A percentile compares a stretch with the other conserved stretches of the same genome.
phyloP scores from a whole-genome alignment of 2,888 invertebrate genomes.

The Ophion obscuratus region DNA sequence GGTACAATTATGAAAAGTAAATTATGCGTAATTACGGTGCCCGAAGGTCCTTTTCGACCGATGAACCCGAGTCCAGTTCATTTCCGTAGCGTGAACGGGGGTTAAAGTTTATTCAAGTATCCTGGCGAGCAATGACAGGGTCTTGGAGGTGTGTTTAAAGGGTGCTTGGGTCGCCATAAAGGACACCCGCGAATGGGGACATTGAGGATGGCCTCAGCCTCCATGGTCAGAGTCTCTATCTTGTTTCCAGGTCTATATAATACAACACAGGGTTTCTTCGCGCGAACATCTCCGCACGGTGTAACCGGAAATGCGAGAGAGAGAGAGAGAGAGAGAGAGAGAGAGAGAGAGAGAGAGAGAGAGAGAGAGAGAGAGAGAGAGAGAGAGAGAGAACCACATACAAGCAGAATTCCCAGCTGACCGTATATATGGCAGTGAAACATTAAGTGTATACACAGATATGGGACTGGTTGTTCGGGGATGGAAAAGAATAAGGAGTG shows the following conservation, averaged over 20 bases:
- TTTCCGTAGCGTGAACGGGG: background rate
- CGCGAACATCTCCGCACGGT: conserved; percentile 36
- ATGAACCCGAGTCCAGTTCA: background rate
- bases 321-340: conserved; percentile 66
- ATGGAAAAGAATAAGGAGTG: background rate
- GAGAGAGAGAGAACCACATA: background rate
- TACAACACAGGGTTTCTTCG: conserved; percentile 14
- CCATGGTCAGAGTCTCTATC: conserved; percentile 46
- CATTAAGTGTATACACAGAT: conserved; percentile 1
- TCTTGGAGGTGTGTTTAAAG: conserved; percentile 65
- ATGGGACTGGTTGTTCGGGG: background rate
- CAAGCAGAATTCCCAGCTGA: background rate
- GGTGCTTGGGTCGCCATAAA: conserved; percentile 78
- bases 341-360: conserved; percentile 28
- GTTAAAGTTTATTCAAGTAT: conserved; percentile 33
- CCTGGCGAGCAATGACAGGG: conserved; percentile 38
- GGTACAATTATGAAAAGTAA: background rate
- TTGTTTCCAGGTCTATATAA: conserved; percentile 38
- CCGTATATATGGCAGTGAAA: background rate
- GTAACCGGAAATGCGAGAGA: conserved; percentile 66
- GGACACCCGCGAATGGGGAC: conserved; percentile 72
- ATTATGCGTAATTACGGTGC: background rate
- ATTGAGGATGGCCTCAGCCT: conserved; percentile 63
- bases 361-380: conserved; percentile 66
- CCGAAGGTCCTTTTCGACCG: background rate